Conservation (phyloP, 2,797 vertebrate genomes). For the Streptopelia turtur region DNA sequence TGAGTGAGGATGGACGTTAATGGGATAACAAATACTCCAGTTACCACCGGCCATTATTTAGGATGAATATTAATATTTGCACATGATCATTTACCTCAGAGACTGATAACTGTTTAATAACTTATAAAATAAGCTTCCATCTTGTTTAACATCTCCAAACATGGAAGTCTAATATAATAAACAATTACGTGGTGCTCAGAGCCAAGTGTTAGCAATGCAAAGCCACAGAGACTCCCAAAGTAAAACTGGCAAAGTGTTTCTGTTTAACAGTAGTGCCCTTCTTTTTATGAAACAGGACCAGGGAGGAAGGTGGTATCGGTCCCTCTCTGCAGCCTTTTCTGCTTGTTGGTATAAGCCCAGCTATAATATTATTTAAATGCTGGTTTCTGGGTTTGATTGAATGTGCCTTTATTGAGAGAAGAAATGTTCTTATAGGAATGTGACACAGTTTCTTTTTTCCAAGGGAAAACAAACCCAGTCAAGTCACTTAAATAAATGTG, state of each 20-base stretch:
- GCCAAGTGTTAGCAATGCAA: background rate
- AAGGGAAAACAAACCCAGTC: conserved; percentile 32
- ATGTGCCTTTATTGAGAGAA: conserved; percentile 47
- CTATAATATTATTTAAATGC: conserved; percentile 26
- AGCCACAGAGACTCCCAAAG: background rate
- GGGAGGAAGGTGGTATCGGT: background rate
- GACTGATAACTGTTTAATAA: background rate
- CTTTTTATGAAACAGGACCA: background rate
- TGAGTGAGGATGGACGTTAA: background rate
- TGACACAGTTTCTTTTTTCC: background rate
- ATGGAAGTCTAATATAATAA: background rate
- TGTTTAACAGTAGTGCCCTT: background rate
- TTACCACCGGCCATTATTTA: background rate
- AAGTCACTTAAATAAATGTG: conserved; percentile 1
- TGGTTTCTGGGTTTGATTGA: conserved; percentile 47
- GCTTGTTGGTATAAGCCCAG: conserved; percentile 41
- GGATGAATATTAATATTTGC: background rate
- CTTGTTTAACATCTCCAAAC: background rate
- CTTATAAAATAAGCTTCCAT: background rate
- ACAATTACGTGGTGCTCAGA: background rate
- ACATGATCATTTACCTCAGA: background rate
- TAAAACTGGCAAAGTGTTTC: background rate
- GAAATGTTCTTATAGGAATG: background rate
- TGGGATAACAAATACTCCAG: fast-evolving
- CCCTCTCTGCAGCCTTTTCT: background rate